phyloP scores from a whole-genome alignment of 1,140 invertebrate species.

The Sitophilus oryzae region DNA sequence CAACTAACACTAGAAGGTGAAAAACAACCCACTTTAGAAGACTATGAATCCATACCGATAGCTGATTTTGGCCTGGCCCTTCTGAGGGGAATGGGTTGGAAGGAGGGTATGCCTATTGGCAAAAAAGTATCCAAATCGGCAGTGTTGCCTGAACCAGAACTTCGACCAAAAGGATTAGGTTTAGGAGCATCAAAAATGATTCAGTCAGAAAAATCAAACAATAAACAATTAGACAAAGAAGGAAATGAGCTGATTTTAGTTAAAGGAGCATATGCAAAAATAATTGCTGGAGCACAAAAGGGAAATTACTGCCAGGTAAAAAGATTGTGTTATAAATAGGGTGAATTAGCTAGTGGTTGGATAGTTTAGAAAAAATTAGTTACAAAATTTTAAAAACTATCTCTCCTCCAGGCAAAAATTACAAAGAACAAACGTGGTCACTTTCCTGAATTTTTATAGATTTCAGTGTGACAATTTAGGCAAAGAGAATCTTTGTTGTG shows the following conservation, averaged over 20 bases:
- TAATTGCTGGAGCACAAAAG: constrained; percentile 64
- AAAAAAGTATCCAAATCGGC: constrained; percentile 52
- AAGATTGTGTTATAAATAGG: constrained; percentile 1
- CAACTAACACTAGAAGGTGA: constrained; percentile 31
- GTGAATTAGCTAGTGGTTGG: not conserved
- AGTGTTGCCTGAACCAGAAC: constrained; percentile 43
- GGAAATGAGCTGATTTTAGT: constrained; percentile 46
- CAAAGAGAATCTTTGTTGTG: too few species aligned
- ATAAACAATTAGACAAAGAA: constrained; percentile 45
- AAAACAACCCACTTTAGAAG: constrained; percentile 63
- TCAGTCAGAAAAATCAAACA: constrained; percentile 46
- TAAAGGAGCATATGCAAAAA: constrained; percentile 64
- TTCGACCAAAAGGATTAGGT: constrained; percentile 85
- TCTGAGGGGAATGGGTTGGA: constrained; percentile 93
- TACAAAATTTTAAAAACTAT: too few species aligned
- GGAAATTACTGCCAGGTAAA: constrained; percentile 72
- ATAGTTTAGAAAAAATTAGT: not conserved
- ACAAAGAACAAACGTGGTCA: too few species aligned
- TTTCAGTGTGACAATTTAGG: too few species aligned
- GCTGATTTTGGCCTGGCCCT: constrained; percentile 85
- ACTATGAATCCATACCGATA: constrained; percentile 88
- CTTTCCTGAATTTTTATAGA: too few species aligned
- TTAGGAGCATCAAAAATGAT: constrained; percentile 76
- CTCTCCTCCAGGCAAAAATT: too few species aligned
- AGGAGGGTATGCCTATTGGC: constrained; percentile 64